Conservation (phyloP, 2,797 vertebrate genomes). For the Sebastes oblongus region DNA sequence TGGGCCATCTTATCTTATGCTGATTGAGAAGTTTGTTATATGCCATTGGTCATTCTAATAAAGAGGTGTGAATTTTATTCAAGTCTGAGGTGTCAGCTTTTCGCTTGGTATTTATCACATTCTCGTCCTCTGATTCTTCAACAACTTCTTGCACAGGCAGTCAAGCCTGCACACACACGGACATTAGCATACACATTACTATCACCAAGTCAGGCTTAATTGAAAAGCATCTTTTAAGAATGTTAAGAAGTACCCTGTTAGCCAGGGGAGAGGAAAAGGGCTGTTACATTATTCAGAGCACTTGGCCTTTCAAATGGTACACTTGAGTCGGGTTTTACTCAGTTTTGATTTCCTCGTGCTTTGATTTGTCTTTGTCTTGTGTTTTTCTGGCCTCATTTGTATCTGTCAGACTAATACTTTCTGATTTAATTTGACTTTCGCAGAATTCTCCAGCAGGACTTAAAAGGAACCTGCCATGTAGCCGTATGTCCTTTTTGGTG, state of each 20-base stretch:
- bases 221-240: constrained; percentile 66
- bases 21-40: constrained; percentile 10
- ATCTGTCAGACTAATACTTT: neutral
- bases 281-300: constrained; percentile 56
- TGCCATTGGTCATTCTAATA: constrained; percentile 4
- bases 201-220: constrained; percentile 51
- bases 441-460: neutral
- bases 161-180: neutral
- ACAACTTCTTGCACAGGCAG: neutral
- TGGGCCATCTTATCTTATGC: neutral
- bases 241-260: constrained; percentile 46
- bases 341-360: neutral
- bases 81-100: neutral
- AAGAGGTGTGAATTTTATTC: constrained; percentile 13
- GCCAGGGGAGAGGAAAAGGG: constrained; percentile 45
- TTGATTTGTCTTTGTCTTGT: constrained; percentile 29
- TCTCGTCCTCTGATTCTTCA: neutral
- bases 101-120: neutral
- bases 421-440: neutral
- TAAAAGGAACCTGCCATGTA: neutral
- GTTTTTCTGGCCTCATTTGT: neutral
- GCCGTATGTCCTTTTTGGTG: neutral
- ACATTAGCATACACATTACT: constrained; percentile 45
- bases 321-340: constrained; percentile 36
- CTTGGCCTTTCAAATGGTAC: constrained; percentile 48